phyloP scores from a whole-genome alignment of 2,113 vertebrate species.

The Petroica traversi region DNA sequence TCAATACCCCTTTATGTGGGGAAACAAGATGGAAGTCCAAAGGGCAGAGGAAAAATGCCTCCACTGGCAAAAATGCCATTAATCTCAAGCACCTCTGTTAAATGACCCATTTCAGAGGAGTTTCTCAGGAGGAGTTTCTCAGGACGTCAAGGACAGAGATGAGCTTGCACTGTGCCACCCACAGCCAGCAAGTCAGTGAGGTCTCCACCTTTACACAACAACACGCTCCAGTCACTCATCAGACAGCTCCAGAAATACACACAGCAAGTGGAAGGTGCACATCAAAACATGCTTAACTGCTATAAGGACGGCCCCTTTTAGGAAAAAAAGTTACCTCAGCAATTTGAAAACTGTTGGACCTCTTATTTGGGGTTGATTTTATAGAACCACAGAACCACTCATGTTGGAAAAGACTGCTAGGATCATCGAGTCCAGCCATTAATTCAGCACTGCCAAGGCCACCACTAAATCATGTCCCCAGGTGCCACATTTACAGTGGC shows the following conservation, averaged over 20 bases:
- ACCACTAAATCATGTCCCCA: background rate
- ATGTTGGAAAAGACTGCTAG: background rate
- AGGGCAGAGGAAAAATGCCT: background rate
- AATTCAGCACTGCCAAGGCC: background rate
- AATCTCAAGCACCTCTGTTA: background rate
- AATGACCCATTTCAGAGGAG: background rate
- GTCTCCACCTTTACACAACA: background rate
- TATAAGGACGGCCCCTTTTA: background rate
- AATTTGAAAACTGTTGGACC: background rate
- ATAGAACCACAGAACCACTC: background rate
- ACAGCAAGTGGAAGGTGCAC: fast-evolving
- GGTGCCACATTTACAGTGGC: background rate
- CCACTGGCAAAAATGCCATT: background rate
- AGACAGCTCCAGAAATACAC: background rate
- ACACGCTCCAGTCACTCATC: background rate
- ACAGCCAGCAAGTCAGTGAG: background rate
- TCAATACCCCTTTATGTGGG: fast-evolving
- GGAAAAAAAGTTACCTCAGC: background rate
- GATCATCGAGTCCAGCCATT: background rate
- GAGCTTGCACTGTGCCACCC: background rate
- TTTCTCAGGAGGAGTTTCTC: background rate
- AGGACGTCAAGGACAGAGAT: background rate
- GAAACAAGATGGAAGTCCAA: background rate
- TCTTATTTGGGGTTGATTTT: background rate
- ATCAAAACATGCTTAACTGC: background rate